phyloP scores from a whole-genome alignment of 1,140 invertebrate genomes.

The Drosophila nigromelanica region DNA sequence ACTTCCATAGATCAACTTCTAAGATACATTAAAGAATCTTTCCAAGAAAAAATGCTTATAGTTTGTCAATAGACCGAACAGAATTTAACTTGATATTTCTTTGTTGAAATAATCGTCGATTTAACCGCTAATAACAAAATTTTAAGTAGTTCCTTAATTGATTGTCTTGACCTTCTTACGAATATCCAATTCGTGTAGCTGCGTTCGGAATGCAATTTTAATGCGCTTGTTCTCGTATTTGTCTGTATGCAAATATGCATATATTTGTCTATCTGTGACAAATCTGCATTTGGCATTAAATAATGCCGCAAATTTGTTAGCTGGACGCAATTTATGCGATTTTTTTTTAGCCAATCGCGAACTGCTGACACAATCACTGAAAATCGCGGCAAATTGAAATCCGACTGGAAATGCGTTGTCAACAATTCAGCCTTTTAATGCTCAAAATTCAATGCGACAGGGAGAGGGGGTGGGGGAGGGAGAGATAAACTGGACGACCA shows the following conservation, averaged over 20 bases:
- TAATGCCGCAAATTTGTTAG: conserved; percentile 74
- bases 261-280: conserved; percentile 39
- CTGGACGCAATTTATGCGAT: conserved; percentile 57
- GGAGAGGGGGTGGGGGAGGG: background rate
- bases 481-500: background rate
- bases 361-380: conserved; percentile 70
- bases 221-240: conserved; percentile 13
- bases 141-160: conserved; percentile 10
- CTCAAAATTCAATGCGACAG: conserved; percentile 27
- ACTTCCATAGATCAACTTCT: too few relatives aligned
- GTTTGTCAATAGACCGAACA: too few relatives aligned
- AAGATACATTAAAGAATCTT: too few relatives aligned
- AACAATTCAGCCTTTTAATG: conserved; percentile 62
- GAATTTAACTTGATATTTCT: background rate
- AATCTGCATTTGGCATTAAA: conserved; percentile 59
- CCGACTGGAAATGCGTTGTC: conserved; percentile 35
- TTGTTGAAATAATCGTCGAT: background rate
- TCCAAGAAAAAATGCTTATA: too few relatives aligned
- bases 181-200: conserved; percentile 3
- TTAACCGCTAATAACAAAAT: background rate
- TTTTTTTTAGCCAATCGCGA: conserved; percentile 43
- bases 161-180: conserved; percentile 14
- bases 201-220: background rate
- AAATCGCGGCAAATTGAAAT: conserved; percentile 63
- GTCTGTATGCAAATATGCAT: background rate